A percentile compares a stretch with the other conserved stretches of the same genome.
These are phyloP conservation scores for Hypselothyrea guttata DNA, from an alignment of 2,888 invertebrate species.

Conservation along the genomic window DNA sequence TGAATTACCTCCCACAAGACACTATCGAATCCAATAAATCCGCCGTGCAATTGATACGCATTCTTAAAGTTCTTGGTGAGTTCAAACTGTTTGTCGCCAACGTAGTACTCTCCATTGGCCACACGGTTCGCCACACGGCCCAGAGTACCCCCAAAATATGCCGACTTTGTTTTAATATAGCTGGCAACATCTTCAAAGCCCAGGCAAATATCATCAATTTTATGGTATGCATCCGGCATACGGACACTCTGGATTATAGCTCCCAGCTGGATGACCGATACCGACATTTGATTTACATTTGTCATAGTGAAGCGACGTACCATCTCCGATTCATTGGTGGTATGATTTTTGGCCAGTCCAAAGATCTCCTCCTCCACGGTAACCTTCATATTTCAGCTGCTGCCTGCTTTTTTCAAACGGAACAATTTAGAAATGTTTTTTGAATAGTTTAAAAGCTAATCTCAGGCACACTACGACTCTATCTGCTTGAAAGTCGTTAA, in stretches of 20 bases:
- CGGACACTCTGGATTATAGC: conserved; percentile 90
- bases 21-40: conserved; percentile 91
- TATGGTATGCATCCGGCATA: conserved; percentile 88
- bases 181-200: conserved; percentile 89
- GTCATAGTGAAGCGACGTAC: conserved; percentile 78
- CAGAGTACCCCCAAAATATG: conserved; percentile 93
- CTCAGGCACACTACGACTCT: conserved; percentile 37
- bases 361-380: conserved; percentile 77
- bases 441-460: conserved; percentile 25
- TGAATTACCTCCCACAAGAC: conserved; percentile 85
- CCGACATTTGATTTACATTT: conserved; percentile 71
- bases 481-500: conserved; percentile 47
- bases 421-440: conserved; percentile 13
- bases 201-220: conserved; percentile 88
- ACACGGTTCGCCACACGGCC: conserved; percentile 94
- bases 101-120: conserved; percentile 86
- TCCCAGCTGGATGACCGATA: conserved; percentile 83
- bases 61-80: conserved; percentile 88
- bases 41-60: conserved; percentile 91
- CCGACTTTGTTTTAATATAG: conserved; percentile 82
- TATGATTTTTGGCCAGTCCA: conserved; percentile 75
- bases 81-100: conserved; percentile 87
- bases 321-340: conserved; percentile 63
- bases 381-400: conserved; percentile 48
- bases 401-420: conserved; percentile 5